Conservation (phyloP, 1,140 invertebrate species). For the Saccostrea echinata region DNA sequence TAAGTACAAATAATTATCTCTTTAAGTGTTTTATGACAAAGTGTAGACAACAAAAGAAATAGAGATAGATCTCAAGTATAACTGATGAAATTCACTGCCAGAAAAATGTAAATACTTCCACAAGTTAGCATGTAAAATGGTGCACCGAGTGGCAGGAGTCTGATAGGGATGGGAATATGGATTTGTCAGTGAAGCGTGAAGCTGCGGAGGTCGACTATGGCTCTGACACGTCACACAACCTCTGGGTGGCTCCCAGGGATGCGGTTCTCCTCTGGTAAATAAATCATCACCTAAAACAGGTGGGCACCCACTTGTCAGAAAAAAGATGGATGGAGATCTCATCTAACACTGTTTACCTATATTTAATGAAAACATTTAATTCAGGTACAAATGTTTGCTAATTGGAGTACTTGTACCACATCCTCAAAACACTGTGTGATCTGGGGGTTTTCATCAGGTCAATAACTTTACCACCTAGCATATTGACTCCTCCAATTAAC, state of each 20-base stretch:
- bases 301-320: neutral
- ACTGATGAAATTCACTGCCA: neutral
- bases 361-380: neutral
- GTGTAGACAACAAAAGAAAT: neutral
- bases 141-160: neutral
- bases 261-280: neutral
- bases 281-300: neutral
- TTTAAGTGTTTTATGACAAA: neutral
- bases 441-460: neutral
- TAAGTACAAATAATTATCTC: neutral
- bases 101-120: neutral
- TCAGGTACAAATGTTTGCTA: slow-evolving; percentile 2
- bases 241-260: neutral
- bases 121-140: neutral
- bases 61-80: neutral
- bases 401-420: neutral
- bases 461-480: slow-evolving; percentile 13
- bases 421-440: slow-evolving; percentile 13
- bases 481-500: neutral
- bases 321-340: neutral
- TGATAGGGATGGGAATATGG: neutral
- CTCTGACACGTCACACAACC: neutral
- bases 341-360: neutral
- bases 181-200: neutral
- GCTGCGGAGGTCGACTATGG: neutral